Base-by-base conservation (phyloP, 2,113 vertebrate species). In the Cettia cetti region DNA sequence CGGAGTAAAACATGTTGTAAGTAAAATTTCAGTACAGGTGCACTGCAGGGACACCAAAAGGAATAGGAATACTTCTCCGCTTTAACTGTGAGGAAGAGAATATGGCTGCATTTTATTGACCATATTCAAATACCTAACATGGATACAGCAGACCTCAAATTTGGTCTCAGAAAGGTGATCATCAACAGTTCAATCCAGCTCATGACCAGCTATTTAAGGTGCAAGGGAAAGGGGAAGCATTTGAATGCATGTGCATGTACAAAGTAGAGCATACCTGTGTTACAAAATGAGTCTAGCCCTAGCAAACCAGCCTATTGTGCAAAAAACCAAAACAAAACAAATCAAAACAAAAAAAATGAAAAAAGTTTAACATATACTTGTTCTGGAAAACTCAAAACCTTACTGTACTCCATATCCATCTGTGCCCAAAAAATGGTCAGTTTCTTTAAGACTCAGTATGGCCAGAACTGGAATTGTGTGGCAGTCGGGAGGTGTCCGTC, bases 371-470 rank as follows among this genome's bases (percentile, higher is more conserved):
- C 9, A 26, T 10, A 12, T 11, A 7, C 22, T 37, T 44, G 44
- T 27, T 27, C 11, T 37, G 18, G 37, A 18, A 37, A 76, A 37
- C 14, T 22, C 45, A 44, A 33, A 76, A 33, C 0, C 0, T 37
- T 44, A 59, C 26, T 18, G 31, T 9, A 59, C 42, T 59, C 37
- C 23, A 22, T 52, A 23, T 7, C 11, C 27, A 37, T 3, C 37
- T 44, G 22, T 27, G 22, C 11, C 44, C 33, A 35, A 59, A 59
- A 59, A 76, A 35, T 3, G 2, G 61, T 40, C 30, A 17, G 6
- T 44, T 44, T 37, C 22, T 7, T 59, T 12, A 22, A 15, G 27
- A 37, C 5, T 5, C 0, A 0, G 11, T 21, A 22, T 0, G 0
- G 37, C 37, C 53, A 68, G 63, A 52, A 37, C 15, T 23, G 27